Conservation (phyloP, 2,797 vertebrate genomes). For the Pangasius mekongensis region DNA sequence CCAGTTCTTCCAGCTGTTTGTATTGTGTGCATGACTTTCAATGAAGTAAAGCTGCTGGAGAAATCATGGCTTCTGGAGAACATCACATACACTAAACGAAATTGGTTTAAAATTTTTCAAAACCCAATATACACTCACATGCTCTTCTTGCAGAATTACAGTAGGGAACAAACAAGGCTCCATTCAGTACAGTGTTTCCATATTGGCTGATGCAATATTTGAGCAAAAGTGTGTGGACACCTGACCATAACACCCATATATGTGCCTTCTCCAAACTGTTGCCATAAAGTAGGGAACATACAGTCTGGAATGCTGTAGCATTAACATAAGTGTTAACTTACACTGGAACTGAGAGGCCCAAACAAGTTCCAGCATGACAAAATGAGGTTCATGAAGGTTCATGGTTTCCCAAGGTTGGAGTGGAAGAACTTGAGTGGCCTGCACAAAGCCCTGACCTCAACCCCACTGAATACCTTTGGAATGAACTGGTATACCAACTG, state of each 20-base stretch:
- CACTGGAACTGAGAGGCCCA: not conserved
- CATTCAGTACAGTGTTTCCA: not conserved
- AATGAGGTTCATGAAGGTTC: not conserved
- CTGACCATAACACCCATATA: not conserved
- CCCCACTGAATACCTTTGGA: not conserved
- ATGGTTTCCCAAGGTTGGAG: not conserved
- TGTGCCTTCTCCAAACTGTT: not conserved
- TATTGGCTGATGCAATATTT: not conserved
- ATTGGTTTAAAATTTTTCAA: constrained; percentile 52
- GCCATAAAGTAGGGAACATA: not conserved
- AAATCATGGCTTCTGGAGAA: constrained; percentile 45
- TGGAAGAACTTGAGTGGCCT: not conserved
- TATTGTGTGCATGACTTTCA: constrained; percentile 18
- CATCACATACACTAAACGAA: constrained; percentile 49
- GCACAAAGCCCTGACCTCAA: not conserved
- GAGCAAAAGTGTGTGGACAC: not conserved
- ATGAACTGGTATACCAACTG: not conserved
- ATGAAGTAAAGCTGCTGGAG: constrained; percentile 24
- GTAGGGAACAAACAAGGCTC: not conserved
- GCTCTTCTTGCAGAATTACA: constrained; percentile 48
- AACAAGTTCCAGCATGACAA: not conserved
- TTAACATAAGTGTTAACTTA: not conserved
- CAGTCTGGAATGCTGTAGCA: not conserved
- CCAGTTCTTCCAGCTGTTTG: constrained; percentile 9
- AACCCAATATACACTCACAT: constrained; percentile 1